These are phyloP conservation scores for Megamerina dolium DNA, from an alignment of 2,888 invertebrate species.

Conservation along the genomic window DNA sequence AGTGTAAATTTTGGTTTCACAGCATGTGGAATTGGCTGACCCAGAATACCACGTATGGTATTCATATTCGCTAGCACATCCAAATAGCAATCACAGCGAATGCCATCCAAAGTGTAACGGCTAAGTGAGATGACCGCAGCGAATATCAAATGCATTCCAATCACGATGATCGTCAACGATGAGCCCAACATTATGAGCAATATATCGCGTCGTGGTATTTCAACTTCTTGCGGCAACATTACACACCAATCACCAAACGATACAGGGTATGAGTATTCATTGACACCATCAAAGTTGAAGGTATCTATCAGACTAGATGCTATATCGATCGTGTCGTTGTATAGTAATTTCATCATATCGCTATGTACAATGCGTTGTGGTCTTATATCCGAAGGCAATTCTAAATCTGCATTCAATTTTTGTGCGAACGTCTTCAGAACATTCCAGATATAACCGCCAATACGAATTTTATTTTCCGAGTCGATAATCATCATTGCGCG, in stretches of 20 bases:
- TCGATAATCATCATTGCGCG: slow-evolving; percentile 27
- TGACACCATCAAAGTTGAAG: slow-evolving; percentile 18
- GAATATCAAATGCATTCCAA: not conserved
- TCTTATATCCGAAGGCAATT: slow-evolving; percentile 25
- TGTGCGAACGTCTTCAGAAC: slow-evolving; percentile 29
- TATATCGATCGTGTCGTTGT: slow-evolving; percentile 33
- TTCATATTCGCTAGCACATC: not conserved
- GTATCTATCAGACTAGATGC: slow-evolving; percentile 29
- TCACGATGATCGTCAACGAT: not conserved
- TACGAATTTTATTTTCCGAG: slow-evolving; percentile 20
- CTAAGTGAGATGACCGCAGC: not conserved
- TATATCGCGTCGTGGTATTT: slow-evolving; percentile 30
- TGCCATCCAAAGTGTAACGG: not conserved
- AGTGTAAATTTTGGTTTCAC: not conserved
- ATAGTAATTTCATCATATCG: too few species aligned
- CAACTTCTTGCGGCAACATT: slow-evolving; percentile 36
- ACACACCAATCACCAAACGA: slow-evolving; percentile 33
- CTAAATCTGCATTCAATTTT: slow-evolving; percentile 28
- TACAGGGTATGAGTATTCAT: slow-evolving; percentile 30
- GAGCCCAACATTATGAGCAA: slow-evolving; percentile 12
- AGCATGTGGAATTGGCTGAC: slow-evolving; percentile 30
- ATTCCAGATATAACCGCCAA: slow-evolving; percentile 33
- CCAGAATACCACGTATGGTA: slow-evolving; percentile 32
- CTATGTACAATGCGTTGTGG: slow-evolving; percentile 26
- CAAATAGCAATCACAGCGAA: not conserved